Evolutionary conservation across 2,888 invertebrate genomes (phyloP), one percentile per base, ranked within the genome.

Genomic region (Falcaria lacertinaria): DNA sequence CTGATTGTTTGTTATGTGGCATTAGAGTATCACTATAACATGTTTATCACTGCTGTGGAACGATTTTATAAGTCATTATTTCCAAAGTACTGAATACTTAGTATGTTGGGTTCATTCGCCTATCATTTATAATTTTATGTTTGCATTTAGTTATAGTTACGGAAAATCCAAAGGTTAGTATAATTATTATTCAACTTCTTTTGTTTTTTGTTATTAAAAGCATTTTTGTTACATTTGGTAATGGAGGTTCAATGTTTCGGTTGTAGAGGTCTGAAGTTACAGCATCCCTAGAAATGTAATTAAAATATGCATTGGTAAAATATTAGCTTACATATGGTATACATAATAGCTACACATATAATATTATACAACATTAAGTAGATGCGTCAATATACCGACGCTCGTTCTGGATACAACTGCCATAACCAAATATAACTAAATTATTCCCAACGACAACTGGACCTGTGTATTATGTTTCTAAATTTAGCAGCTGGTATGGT

Each of bases 401-500:
- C 28, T 28, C 28, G 28, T 28, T 28, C 60, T 60, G 57, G 50
- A 48, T 53, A 58, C 58, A 56, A 56, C 54, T 61, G 60, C 67
- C 68, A 64, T 74, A 65, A 68, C 73, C 76, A 72, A 76, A 74
- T 71, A 54, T 60, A 69, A 70, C 69, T 66, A 49, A 64, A 69
- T 50, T 54, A 60, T 61, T 68, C 67, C 72, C 74, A 70, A 66
- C 73, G 76, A 73, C 69, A 75, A n/a, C n/a, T n/a, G 74, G 80
- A 74, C 76, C 77, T 66, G 64, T 69, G 62, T 62, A 66, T 76
- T 81, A 74, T 72, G 70, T 80, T 81, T 86, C 85, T 83, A 88
- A 89, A 89, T 86, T 85, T 89, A 89, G 84, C 86, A 85, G 88
- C 87, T 86, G 89, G 82, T 86, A 90, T 88, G 86, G 89, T 89